phyloP scores from a whole-genome alignment of 2,113 vertebrate species.

The Panthera tigris region DNA sequence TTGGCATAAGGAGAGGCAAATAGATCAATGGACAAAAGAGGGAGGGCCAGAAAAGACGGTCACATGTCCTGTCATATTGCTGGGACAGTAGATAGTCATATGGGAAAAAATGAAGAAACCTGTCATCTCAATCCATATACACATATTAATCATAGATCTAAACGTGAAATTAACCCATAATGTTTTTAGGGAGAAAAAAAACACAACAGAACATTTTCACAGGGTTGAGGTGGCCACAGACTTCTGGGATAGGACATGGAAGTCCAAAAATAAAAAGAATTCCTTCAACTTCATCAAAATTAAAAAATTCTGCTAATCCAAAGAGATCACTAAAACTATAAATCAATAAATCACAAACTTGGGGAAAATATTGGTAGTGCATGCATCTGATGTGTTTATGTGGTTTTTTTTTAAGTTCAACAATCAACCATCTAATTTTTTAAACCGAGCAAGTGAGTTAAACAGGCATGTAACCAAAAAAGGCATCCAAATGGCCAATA shows the following conservation, averaged over 20 bases:
- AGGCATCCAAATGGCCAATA: not conserved
- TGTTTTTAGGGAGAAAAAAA: not conserved
- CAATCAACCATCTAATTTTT: not conserved
- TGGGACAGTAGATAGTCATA: not conserved
- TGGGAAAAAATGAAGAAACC: not conserved
- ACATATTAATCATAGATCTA: not conserved
- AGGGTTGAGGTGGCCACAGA: not conserved
- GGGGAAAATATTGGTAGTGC: not conserved
- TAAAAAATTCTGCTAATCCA: not conserved
- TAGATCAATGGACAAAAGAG: rapidly evolving
- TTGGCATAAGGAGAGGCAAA: too few relatives aligned
- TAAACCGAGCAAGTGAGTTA: not conserved
- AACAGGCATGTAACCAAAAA: not conserved
- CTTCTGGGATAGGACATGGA: not conserved
- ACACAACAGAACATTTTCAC: rapidly evolving
- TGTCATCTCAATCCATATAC: not conserved
- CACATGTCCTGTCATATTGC: rapidly evolving
- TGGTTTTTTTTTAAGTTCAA: not conserved
- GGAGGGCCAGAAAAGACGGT: rapidly evolving
- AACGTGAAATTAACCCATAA: not conserved
- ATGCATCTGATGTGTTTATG: too few relatives aligned
- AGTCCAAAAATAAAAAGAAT: not conserved
- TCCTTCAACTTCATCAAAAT: not conserved
- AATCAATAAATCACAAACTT: not conserved
- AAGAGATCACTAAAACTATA: not conserved